phyloP scores from a whole-genome alignment of 2,113 vertebrate species.

The Copsychus sechellarum region DNA sequence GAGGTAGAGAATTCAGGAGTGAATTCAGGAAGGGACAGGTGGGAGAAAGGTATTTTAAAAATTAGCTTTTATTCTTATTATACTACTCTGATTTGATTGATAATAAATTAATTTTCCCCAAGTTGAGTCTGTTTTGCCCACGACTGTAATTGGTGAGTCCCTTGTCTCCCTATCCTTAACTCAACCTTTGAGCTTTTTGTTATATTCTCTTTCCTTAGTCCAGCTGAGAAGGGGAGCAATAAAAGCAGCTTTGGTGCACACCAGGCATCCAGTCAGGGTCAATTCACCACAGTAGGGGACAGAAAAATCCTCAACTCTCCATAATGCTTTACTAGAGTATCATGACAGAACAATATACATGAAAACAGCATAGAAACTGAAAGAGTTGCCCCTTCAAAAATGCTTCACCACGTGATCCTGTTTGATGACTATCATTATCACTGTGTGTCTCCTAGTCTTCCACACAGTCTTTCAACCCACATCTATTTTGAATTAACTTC shows the following conservation, averaged over 20 bases:
- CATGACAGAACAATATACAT: neutral
- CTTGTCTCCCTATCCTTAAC: neutral
- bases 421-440: constrained; percentile 17
- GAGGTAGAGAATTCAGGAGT: neutral
- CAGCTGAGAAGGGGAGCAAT: neutral
- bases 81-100: neutral
- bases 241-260: neutral
- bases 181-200: neutral
- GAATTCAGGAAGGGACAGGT: neutral
- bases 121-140: neutral
- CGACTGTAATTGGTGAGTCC: neutral
- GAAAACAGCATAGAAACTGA: neutral
- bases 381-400: constrained; percentile 13
- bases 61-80: neutral
- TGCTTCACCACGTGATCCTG: neutral
- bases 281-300: neutral
- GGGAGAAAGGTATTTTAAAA: neutral
- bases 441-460: neutral
- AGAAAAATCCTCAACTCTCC: neutral
- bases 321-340: neutral
- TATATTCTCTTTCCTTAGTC: neutral
- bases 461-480: neutral
- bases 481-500: constrained; percentile 23
- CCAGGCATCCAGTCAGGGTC: neutral
- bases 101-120: neutral